Conservation (phyloP, 2,888 invertebrate genomes). For the Megamerina dolium region DNA sequence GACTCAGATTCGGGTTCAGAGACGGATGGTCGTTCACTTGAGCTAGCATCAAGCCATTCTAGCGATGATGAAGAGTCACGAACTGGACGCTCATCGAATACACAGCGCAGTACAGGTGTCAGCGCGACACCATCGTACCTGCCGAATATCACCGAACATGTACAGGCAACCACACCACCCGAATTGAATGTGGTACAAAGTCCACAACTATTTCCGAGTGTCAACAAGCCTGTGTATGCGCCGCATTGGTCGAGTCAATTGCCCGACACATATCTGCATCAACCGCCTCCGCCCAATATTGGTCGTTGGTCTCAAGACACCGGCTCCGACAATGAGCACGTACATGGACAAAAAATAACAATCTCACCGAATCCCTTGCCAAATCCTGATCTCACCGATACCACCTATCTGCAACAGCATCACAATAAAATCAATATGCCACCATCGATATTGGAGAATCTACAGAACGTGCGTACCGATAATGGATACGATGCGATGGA, state of each 20-base stretch:
- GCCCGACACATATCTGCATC: constrained; percentile 59
- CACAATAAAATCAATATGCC: constrained; percentile 52
- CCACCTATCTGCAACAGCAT: constrained; percentile 54
- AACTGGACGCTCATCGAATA: constrained; percentile 40
- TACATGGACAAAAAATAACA: constrained; percentile 54
- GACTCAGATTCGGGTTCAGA: constrained; percentile 80
- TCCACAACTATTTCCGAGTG: constrained; percentile 63
- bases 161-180: constrained; percentile 58
- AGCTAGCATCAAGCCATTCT: constrained; percentile 91
- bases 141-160: constrained; percentile 58
- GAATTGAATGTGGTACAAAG: constrained; percentile 60
- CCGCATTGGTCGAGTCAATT: constrained; percentile 65
- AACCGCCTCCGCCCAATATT: constrained; percentile 50
- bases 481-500: constrained; percentile 37
- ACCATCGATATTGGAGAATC: constrained; percentile 56
- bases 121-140: constrained; percentile 53
- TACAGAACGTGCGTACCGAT: constrained; percentile 54
- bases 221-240: constrained; percentile 58
- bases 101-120: constrained; percentile 49
- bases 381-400: constrained; percentile 71
- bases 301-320: constrained; percentile 76
- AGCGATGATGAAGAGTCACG: constrained; percentile 79
- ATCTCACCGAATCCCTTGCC: constrained; percentile 66
- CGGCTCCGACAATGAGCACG: constrained; percentile 65
- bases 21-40: constrained; percentile 71